Evolutionary conservation across 2,113 vertebrate species (phyloP).

Genomic region (Fukomys damarensis): DNA sequence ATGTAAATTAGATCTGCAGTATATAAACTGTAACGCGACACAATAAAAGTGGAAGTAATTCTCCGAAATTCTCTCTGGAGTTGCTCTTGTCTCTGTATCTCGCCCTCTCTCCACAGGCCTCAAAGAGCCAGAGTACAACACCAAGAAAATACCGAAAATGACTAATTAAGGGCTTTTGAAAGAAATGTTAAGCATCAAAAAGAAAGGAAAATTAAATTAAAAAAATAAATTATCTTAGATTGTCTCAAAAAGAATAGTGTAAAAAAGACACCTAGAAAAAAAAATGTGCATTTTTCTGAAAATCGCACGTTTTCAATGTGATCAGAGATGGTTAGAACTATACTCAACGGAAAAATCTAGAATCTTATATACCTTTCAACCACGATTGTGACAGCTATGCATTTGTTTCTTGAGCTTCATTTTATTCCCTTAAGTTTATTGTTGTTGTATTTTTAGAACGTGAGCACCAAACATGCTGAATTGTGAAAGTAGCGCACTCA

Average conservation of each 20-base stretch:
- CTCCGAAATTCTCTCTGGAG: too few species aligned
- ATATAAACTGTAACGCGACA: too few species aligned
- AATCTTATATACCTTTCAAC: not conserved
- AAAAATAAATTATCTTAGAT: not conserved
- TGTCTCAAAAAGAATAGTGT: not conserved
- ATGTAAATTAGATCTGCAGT: too few species aligned
- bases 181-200: not conserved
- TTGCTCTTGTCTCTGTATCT: too few species aligned
- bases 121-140: too few species aligned
- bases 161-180: not conserved
- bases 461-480: not conserved
- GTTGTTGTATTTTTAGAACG: not conserved
- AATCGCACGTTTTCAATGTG: not conserved
- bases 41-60: too few species aligned
- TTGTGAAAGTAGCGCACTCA: not conserved
- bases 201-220: not conserved
- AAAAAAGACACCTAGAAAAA: not conserved
- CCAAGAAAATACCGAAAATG: too few species aligned
- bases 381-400: not conserved
- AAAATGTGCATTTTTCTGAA: not conserved
- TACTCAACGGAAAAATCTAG: not conserved
- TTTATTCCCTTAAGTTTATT: not conserved
- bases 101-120: too few species aligned
- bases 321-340: not conserved
- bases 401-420: not conserved